phyloP scores from a whole-genome alignment of 2,888 invertebrate genomes.

The Prenolepis imparis region DNA sequence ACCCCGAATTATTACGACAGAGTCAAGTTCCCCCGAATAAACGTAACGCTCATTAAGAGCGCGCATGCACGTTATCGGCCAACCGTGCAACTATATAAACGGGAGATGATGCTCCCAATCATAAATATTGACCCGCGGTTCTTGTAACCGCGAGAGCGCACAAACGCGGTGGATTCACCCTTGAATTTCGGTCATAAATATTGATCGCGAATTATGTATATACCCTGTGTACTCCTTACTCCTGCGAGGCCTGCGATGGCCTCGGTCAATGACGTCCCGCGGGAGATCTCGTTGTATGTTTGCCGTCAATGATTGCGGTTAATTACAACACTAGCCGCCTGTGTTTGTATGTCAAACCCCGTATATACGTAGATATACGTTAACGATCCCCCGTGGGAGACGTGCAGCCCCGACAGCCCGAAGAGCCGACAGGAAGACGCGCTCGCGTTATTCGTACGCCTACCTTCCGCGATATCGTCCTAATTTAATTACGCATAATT shows the following conservation, averaged over 20 bases:
- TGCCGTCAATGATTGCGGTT: constrained; percentile 85
- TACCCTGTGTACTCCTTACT: constrained; percentile 64
- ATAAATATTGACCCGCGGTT: constrained; percentile 81
- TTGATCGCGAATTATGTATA: constrained; percentile 66
- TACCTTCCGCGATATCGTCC: constrained; percentile 26
- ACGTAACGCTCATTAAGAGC: constrained; percentile 23
- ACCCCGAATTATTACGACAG: neutral
- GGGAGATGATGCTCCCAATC: constrained; percentile 63
- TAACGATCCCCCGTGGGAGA: constrained; percentile 82
- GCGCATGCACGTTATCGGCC: constrained; percentile 18
- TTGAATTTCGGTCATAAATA: constrained; percentile 76
- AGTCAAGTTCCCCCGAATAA: neutral
- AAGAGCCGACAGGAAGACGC: constrained; percentile 40
- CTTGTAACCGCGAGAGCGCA: constrained; percentile 60
- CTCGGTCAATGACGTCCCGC: constrained; percentile 74
- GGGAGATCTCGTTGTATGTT: constrained; percentile 79
- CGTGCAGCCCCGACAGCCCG: constrained; percentile 55
- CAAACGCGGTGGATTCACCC: constrained; percentile 69
- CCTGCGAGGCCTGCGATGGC: constrained; percentile 54
- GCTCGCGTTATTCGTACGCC: constrained; percentile 37
- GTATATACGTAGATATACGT: constrained; percentile 60
- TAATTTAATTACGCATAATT: constrained; percentile 36
- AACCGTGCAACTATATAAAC: constrained; percentile 22
- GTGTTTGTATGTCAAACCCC: constrained; percentile 80
- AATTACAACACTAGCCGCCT: constrained; percentile 83